Evolutionary conservation across 2,888 invertebrate genomes (phyloP), one percentile per base, ranked within the genome.

Genomic region (Apamea crenata): DNA sequence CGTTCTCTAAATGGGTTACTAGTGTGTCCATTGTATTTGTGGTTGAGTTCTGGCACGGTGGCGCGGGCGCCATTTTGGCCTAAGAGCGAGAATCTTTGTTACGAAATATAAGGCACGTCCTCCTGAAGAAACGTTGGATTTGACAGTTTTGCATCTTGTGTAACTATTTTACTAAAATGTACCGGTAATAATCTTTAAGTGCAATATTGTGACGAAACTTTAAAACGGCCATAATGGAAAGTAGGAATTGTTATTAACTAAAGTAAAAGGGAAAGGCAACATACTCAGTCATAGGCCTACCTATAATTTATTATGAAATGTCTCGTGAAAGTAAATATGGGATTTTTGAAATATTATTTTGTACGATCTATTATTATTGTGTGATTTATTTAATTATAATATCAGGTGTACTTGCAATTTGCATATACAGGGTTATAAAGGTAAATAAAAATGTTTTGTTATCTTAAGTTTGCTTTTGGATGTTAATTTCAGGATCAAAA

Each of bases 381-480:
- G 29, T 77, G 53, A 47, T 53, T 80, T 77, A 63, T 36, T 68
- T 63, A 47, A 63, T 63, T 80, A 56, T 47, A 77, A 63, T 82
- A 61, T 56, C 77, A 56, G 77, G 36, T 68, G 50, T 80, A 80
- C 29, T 72, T 78, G 74, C 78, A 69, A 77, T 83, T 77, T 77
- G 44, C 67, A 47, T 47, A 63, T 44, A 88, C 84, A 84, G 82
- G 84, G 84, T 80, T 77, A 40, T 76, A 71, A 77, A 76, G 56
- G 63, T 32, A 65, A 50, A 67, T 18, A 40, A 32, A 59, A 77
- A 74, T 59, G 21, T 72, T 68, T 77, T 82, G 36, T 72, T 73
- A 66, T 40, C 21, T 69, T 63, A 47, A 50, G 53, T 63, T 80
- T 82, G 66, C 56, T 65, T 69, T 63, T 77, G 14, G 65, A 36